Base-by-base conservation (phyloP, 1,140 invertebrate genomes). In the Dufourea novaeangliae region DNA sequence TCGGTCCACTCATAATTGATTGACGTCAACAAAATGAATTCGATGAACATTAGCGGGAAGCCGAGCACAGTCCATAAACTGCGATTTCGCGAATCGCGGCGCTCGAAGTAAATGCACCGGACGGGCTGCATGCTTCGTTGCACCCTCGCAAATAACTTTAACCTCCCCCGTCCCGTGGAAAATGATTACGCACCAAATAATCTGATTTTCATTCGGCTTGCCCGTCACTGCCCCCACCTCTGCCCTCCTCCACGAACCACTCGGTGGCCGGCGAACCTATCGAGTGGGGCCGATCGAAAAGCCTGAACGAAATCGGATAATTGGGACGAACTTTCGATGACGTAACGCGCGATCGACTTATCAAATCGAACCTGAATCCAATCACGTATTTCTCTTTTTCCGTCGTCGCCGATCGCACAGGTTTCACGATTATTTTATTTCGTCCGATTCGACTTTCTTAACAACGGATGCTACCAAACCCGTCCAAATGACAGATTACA, bases 41-140 rank as follows among this genome's bases (percentile, higher is more conserved):
- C 82, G 82, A 85, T 85, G 83, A 84, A 80, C 78, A 85, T 84
- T 80, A 84, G 78, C 64, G 73, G 39, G 52, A 73, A 61, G 61
- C 56, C 62, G 71, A 52, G 74, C 73, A 69, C 78, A 54, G 57
- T 63, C 34, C 59, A 78, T 80, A 84, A 85, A 84, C 78, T 80
- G 72, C 82, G 78, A 84, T 83, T 84, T 84, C 78, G 78, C 73
- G 82, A 79, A 71, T 80, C 79, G 79, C 41, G 22, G 79, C 62
- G 37, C 29, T 29, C 64, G 71, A 82, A 82, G 80, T 82, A 79
- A 79, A 79, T 82, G 77, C 80, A 54, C 61, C 70, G 64, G 41
- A 74, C 50, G 52, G 71, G 11, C 14, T 56, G 27, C 54, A 75
- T 79, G 78, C 72, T 79, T 79, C 67, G 62, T 66, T 80, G 73